These are phyloP conservation scores for Geodia barretti DNA, from an alignment of 37 sponge, comb jelly and placozoan species.

Conservation along the genomic window DNA sequence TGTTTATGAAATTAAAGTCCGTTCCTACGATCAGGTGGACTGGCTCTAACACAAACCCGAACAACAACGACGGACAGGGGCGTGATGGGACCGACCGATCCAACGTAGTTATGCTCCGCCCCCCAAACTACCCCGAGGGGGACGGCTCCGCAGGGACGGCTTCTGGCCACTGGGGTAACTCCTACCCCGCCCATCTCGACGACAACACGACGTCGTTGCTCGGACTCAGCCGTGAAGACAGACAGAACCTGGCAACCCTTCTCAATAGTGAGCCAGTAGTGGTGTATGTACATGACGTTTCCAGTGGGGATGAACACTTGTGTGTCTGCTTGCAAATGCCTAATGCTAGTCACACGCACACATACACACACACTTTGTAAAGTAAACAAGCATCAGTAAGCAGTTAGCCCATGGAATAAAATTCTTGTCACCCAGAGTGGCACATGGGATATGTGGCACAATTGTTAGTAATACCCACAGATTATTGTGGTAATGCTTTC, in stretches of 20 bases:
- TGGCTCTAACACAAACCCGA: constrained; percentile 97
- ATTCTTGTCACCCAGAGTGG: too few species aligned
- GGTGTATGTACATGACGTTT: not conserved
- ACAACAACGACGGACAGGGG: constrained; percentile 97
- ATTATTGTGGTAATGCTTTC: constrained; percentile 1
- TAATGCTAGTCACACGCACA: not conserved
- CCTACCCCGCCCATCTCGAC: constrained; percentile 80
- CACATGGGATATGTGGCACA: too few species aligned
- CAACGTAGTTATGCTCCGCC: constrained; percentile 91
- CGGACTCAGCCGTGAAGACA: constrained; percentile 40
- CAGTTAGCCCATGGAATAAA: too few species aligned
- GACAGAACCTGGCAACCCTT: constrained; percentile 59
- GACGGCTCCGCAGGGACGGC: constrained; percentile 41
- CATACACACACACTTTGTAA: too few species aligned
- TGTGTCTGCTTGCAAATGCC: not conserved
- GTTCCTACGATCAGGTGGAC: constrained; percentile 82
- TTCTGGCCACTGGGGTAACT: constrained; percentile 93
- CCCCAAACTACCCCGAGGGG: constrained; percentile 68
- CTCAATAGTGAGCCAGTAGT: constrained; percentile 38
- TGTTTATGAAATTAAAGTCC: not conserved
- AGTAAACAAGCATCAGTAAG: too few species aligned
- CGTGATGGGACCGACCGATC: constrained; percentile 89
- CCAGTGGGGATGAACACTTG: not conserved
- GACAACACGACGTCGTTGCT: constrained; percentile 61
- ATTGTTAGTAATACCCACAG: too few species aligned